Conservation (phyloP, 2,113 vertebrate genomes). For the Puntigrus tetrazona region DNA sequence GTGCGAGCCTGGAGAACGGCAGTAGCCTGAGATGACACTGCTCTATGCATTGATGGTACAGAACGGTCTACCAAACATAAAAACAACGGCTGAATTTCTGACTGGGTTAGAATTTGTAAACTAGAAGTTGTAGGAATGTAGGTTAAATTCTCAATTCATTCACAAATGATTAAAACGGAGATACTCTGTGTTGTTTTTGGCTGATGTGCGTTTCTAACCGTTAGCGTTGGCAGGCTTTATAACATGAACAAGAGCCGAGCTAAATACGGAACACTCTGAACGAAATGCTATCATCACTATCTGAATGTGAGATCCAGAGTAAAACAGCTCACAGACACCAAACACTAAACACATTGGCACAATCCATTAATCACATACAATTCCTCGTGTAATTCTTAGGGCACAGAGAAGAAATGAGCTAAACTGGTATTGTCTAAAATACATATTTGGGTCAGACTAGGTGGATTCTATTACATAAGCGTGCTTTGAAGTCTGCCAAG, state of each 20-base stretch:
- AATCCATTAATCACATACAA: neutral
- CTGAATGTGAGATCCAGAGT: slow-evolving; percentile 30
- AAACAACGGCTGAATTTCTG: neutral
- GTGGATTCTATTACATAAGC: slow-evolving; percentile 19
- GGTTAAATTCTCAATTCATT: neutral
- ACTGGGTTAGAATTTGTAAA: neutral
- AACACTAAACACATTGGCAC: neutral
- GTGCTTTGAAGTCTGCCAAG: slow-evolving; percentile 29
- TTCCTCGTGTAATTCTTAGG: neutral
- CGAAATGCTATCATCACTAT: slow-evolving; percentile 33
- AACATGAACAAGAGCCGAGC: slow-evolving; percentile 49
- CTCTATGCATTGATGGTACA: neutral
- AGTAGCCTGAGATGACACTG: slow-evolving; percentile 7
- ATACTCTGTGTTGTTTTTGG: neutral
- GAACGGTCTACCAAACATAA: neutral
- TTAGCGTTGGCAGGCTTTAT: slow-evolving; percentile 60
- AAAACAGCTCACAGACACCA: neutral
- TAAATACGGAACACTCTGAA: slow-evolving; percentile 67
- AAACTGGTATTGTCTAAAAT: neutral
- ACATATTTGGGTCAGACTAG: slow-evolving; percentile 25
- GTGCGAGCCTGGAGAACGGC: slow-evolving; percentile 5
- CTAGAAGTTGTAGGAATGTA: neutral
- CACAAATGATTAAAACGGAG: neutral
- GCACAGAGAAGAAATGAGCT: slow-evolving; percentile 7
- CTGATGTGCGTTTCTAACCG: slow-evolving; percentile 7